Base-by-base conservation (phyloP, 2,797 vertebrate species). In the Rhinichthys osculus region DNA sequence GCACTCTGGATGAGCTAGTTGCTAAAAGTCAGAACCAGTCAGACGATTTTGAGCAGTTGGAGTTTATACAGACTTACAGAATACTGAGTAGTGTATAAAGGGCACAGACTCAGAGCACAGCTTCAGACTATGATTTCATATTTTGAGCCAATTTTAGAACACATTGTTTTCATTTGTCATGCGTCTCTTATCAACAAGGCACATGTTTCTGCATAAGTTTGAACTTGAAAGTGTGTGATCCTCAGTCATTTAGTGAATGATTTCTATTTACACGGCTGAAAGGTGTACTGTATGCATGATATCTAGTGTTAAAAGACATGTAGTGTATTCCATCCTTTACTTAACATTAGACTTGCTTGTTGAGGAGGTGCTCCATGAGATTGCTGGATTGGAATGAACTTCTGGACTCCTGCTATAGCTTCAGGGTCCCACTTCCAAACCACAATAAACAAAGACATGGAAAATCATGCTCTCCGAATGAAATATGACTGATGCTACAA, bases 401-500 rank as follows among this genome's bases (percentile, higher is more conserved):
- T 57, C 64, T 62, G 67, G 83, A 71, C 83, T 62, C 40, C 83
- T 47, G 19, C 52, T 50, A 71, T 79, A 23, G 30, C 67, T 79
- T 85, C 30, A 72, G 67, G 66, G 76, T 79, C 52, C 66, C 14
- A 62, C 52, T 71, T 80, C 54, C 84, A 80, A 85, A 73, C 57
- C 16, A 73, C 67, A 80, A 80, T 52, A 64, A 85, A 85, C 77
- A 52, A 50, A 64, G 21, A 17, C 40, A 66, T 30, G 13, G 30
- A 73, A 71, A 64, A 50, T 71, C 40, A 27, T 9, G 38, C 33
- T 80, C 57, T 72, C 44, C 2, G 4, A 67, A 62, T 62, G 42
- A 79, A 80, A 47, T 19, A 79, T 69, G 59, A 67, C 59, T 81
- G 82, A 81, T 69, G 59, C 23, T 80, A 54, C 71, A 78, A 54